Evolutionary conservation across 2,888 invertebrate species (phyloP).

Genomic region (Drosophila anomalata): DNA sequence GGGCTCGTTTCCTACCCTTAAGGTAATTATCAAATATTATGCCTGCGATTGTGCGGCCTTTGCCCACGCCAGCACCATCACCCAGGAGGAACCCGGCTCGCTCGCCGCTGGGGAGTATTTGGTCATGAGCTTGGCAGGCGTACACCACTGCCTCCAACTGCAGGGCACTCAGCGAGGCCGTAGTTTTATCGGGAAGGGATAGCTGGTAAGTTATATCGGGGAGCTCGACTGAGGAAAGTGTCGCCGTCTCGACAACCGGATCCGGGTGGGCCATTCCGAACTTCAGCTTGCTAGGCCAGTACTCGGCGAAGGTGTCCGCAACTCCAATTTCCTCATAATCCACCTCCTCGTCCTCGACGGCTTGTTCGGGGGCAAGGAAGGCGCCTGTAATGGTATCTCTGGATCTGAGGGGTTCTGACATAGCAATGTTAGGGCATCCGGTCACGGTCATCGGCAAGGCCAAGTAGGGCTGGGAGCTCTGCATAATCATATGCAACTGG

Average conservation of each 20-base stretch:
- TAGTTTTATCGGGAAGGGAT: slow-evolving; percentile 91
- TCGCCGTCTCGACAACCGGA: slow-evolving; percentile 99
- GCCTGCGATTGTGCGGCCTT: slow-evolving; percentile 99
- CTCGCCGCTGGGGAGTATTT: slow-evolving; percentile 93
- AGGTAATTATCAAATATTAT: slow-evolving; percentile 98
- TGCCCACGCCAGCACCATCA: slow-evolving; percentile 99
- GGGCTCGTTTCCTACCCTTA: slow-evolving; percentile 94
- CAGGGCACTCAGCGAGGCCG: slow-evolving; percentile 94
- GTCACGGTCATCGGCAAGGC: slow-evolving; percentile 2
- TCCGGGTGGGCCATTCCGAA: slow-evolving; percentile 98
- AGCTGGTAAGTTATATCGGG: slow-evolving; percentile 94
- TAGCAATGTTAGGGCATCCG: not conserved
- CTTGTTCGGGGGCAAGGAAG: slow-evolving; percentile 4
- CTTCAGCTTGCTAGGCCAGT: slow-evolving; percentile 97
- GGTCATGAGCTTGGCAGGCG: slow-evolving; percentile 97
- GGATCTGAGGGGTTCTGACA: not conserved
- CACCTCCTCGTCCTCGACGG: slow-evolving; percentile 88
- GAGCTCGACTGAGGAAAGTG: slow-evolving; percentile 97
- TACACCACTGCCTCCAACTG: slow-evolving; percentile 99
- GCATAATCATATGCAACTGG: slow-evolving; percentile 27
- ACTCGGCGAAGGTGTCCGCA: slow-evolving; percentile 98
- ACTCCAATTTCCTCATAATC: slow-evolving; percentile 99
- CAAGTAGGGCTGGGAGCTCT: slow-evolving; percentile 10
- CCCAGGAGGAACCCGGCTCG: slow-evolving; percentile 98
- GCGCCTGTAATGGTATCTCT: not conserved